Evolutionary conservation across 2,888 invertebrate genomes (phyloP), one percentile per base, ranked within the genome.

Genomic region (Flexamia atlantica): DNA sequence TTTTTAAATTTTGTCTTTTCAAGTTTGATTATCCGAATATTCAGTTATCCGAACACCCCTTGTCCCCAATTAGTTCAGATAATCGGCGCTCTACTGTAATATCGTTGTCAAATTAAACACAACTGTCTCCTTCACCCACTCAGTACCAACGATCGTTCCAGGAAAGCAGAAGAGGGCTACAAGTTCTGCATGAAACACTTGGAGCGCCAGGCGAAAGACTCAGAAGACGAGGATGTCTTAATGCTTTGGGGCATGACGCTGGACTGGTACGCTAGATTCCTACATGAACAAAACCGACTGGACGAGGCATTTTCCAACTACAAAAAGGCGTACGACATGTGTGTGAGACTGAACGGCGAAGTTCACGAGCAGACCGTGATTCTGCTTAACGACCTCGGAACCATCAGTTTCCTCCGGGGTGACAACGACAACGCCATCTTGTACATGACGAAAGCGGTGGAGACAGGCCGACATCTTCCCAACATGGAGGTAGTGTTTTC

Each of bases 81-180:
- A n/a, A n/a, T n/a, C n/a, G n/a, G n/a, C n/a, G n/a, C n/a, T n/a
- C n/a, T n/a, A n/a, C n/a, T n/a, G n/a, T n/a, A n/a, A n/a, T n/a
- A n/a, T n/a, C n/a, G n/a, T n/a, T n/a, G n/a, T n/a, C n/a, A n/a
- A n/a, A n/a, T n/a, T n/a, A n/a, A n/a, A n/a, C n/a, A n/a, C n/a
- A n/a, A n/a, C n/a, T n/a, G n/a, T n/a, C n/a, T n/a, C n/a, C n/a
- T n/a, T n/a, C n/a, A n/a, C n/a, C n/a, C n/a, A n/a, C n/a, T n/a
- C n/a, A n/a, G n/a, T n/a, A n/a, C 36, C 36, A 46, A 12, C 3
- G 46, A 12, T 60, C 30, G 80, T 87, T 88, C 46, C 84, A 91
- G 91, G 86, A 95, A 96, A 89, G 97, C 98, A 4, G 94, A 95
- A 87, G 89, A 94, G 53, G 99, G 98, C 0, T 98, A 95, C 89